Percentiles rank a stretch among this genome's conserved stretches.
Evolutionary conservation across 2,113 vertebrate species (phyloP).

Genomic region (Spheniscus mendiculus): DNA sequence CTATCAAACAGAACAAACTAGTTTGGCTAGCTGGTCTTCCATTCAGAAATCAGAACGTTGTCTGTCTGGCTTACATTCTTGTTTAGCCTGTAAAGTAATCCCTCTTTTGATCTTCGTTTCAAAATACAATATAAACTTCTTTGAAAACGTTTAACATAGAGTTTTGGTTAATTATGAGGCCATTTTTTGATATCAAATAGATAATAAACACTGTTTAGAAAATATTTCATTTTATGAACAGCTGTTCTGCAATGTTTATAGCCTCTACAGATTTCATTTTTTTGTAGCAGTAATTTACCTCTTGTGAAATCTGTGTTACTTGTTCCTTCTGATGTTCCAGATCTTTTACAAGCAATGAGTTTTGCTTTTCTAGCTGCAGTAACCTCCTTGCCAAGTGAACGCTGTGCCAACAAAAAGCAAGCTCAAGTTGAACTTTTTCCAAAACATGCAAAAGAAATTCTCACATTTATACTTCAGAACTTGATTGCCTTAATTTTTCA

Average conservation of each 20-base stretch:
- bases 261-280: conserved; percentile 5
- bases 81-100: conserved; percentile 66
- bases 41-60: conserved; percentile 55
- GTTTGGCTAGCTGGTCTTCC: conserved; percentile 50
- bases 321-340: conserved; percentile 85
- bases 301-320: conserved; percentile 82
- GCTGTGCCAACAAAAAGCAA: conserved; percentile 75
- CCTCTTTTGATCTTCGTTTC: conserved; percentile 65
- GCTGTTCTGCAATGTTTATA: neutral
- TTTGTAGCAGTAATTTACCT: conserved; percentile 82
- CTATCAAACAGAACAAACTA: conserved; percentile 52
- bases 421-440: conserved; percentile 24
- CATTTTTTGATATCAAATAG: conserved; percentile 36
- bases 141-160: conserved; percentile 37
- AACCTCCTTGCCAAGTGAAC: conserved; percentile 96
- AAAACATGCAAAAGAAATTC: conserved; percentile 43
- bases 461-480: neutral
- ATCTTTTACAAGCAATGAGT: conserved; percentile 89
- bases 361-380: conserved; percentile 93
- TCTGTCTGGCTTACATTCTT: conserved; percentile 49
- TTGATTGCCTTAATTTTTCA: conserved; percentile 9
- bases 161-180: conserved; percentile 35
- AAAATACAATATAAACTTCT: conserved; percentile 42
- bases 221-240: conserved; percentile 47
- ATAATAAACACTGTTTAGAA: conserved; percentile 53